Percentiles rank a stretch among this genome's conserved stretches.
phyloP scores from a whole-genome alignment of 2,113 vertebrate species.

The Gila orcuttii region DNA sequence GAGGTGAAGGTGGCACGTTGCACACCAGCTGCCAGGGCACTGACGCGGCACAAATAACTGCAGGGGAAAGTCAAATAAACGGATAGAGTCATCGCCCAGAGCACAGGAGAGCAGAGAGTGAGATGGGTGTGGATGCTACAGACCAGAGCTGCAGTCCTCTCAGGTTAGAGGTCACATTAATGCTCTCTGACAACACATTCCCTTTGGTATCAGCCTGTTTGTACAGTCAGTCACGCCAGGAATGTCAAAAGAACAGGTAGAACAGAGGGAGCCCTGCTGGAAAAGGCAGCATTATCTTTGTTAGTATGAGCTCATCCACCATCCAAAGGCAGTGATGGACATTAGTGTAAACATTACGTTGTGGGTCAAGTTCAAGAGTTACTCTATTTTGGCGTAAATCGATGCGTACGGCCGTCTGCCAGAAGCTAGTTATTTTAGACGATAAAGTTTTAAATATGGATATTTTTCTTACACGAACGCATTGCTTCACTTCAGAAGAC shows the following conservation, averaged over 20 bases:
- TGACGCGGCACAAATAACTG: conserved; percentile 57
- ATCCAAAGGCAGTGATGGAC: not conserved
- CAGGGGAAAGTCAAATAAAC: conserved; percentile 51
- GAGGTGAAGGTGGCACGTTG: conserved; percentile 53
- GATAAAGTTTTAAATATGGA: too few species aligned
- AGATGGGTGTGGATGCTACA: conserved; percentile 21
- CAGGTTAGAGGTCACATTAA: conserved; percentile 43
- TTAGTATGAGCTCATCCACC: conserved; percentile 14
- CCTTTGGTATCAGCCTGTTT: conserved; percentile 33
- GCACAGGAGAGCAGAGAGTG: conserved; percentile 28
- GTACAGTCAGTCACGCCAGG: conserved; percentile 37
- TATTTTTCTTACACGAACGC: too few species aligned
- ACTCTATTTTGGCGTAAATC: too few species aligned
- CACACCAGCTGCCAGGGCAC: conserved; percentile 51
- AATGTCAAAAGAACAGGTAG: conserved; percentile 44
- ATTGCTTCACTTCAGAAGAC: too few species aligned
- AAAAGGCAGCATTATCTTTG: not conserved
- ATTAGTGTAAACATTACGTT: too few species aligned
- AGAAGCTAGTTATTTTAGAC: too few species aligned
- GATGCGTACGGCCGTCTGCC: too few species aligned
- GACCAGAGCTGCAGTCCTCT: conserved; percentile 26
- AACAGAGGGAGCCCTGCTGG: conserved; percentile 8
- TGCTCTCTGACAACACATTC: conserved; percentile 44
- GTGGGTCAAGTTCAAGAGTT: too few species aligned
- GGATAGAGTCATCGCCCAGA: conserved; percentile 39